Conservation (phyloP, 2,888 invertebrate genomes). For the Eubasilissa splendida region DNA sequence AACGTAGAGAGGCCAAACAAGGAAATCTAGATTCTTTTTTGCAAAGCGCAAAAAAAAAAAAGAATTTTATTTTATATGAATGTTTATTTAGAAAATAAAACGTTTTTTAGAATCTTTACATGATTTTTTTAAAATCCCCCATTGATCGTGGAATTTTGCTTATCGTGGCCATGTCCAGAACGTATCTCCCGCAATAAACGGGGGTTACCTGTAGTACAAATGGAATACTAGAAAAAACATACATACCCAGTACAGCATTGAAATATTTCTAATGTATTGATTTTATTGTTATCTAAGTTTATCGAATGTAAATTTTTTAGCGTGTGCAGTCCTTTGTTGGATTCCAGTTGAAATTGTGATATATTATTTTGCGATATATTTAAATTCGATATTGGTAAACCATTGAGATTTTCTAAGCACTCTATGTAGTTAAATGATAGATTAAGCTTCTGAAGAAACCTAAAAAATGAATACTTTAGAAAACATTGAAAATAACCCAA, state of each 20-base stretch:
- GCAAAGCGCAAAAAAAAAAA: too few relatives aligned
- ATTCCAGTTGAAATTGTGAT: constrained; percentile 67
- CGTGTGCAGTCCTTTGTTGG: constrained; percentile 68
- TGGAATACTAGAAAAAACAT: neutral
- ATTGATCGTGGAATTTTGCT: too few relatives aligned
- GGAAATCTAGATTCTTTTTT: too few relatives aligned
- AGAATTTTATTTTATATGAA: too few relatives aligned
- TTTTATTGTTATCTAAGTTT: constrained; percentile 72
- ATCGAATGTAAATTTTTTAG: constrained; percentile 71
- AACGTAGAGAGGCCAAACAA: too few relatives aligned
- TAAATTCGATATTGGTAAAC: constrained; percentile 71
- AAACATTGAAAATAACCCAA: too few relatives aligned
- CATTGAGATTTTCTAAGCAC: constrained; percentile 72
- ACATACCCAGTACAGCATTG: constrained; percentile 62
- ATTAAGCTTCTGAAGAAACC: constrained; percentile 74
- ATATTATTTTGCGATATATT: constrained; percentile 74
- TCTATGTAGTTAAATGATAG: constrained; percentile 75
- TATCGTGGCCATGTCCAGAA: too few relatives aligned
- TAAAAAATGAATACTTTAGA: constrained; percentile 61
- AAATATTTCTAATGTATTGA: constrained; percentile 72
- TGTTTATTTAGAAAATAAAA: too few relatives aligned
- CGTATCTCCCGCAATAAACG: too few relatives aligned
- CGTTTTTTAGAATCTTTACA: too few relatives aligned
- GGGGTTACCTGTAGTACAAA: too few relatives aligned
- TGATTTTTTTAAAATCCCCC: too few relatives aligned